phyloP scores from a whole-genome alignment of 2,888 invertebrate genomes.

The Dryobota labecula region DNA sequence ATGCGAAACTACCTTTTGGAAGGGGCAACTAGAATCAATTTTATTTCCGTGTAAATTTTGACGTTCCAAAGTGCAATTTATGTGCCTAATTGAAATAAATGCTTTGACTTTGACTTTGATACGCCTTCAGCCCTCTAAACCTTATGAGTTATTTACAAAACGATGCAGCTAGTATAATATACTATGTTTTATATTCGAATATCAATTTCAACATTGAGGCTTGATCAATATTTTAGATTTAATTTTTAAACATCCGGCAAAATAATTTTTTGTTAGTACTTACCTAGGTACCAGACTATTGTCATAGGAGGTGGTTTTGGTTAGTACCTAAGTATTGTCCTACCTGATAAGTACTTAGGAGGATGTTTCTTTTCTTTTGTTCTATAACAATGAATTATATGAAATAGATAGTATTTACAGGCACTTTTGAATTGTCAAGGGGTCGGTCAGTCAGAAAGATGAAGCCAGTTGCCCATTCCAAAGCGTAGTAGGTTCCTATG shows the following conservation, averaged over 20 bases:
- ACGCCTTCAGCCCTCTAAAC: background rate
- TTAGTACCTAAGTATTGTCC: background rate
- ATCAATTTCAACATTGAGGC: constrained; percentile 12
- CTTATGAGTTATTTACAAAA: background rate
- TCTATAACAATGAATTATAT: background rate
- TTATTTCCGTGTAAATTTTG: no score
- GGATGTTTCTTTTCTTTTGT: constrained; percentile 1
- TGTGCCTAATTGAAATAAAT: no score
- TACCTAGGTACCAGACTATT: background rate
- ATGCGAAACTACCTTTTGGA: no score
- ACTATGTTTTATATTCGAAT: background rate
- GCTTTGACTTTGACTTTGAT: no score
- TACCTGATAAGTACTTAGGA: background rate
- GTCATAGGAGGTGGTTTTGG: background rate
- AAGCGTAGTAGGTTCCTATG: no score
- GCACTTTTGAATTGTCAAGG: no score
- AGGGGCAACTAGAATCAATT: no score
- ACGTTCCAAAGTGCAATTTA: no score
- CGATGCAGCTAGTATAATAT: background rate
- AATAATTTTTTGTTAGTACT: background rate
- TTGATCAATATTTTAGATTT: background rate
- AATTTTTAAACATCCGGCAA: constrained; percentile 13
- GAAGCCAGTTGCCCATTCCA: no score
- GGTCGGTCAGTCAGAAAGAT: no score
- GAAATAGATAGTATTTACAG: background rate